Base-by-base conservation (phyloP, 2,888 invertebrate genomes). In the Lordiphosa andalusiaca region DNA sequence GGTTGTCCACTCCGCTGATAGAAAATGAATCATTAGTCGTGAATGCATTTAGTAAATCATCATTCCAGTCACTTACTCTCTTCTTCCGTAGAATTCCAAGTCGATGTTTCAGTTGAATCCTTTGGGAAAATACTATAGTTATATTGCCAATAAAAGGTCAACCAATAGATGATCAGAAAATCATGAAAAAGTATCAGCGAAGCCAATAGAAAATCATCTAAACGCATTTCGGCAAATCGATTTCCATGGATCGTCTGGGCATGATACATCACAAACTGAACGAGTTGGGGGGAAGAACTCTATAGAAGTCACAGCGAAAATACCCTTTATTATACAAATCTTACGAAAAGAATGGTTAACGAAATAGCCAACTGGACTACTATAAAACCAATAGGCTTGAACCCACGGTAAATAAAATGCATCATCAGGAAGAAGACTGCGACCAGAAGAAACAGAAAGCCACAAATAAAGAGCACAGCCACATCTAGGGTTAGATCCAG, bases 131-230 rank as follows among this genome's bases (percentile, higher is more conserved):
- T 39, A n/a, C 44, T 49, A 25, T 46, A 21, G 0, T 6, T 2
- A 13, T 56, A 9, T 63, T 81, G 81, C 71, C 71, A 77, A 23
- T 67, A 76, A 23, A 81, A 73, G 4, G 75, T 76, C 4, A 77
- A 10, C 81, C 77, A 81, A 41, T 44, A 76, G 3, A 76, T 58
- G 35, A 76, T 64, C 3, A 76, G 77, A 36, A 81, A 81, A 35
- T 76, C 77, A 13, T 81, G 81, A n/a, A 76, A 76, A 0, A 76
- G 62, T 30, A 76, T 77, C 0, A 76, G 25, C 1, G 75, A 81
- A 19, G 44, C 75, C 16, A 76, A 42, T 6, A 63, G n/a, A 0
- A 21, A 54, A 5, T 76, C 75, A 13, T 65, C 69, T 1, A 71
- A 10, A 1, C 77, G 60, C 75, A 76, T 76, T 47, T 76, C 75